Percentiles rank a stretch among this genome's conserved stretches.
These are phyloP conservation scores for Phrixothrix hirtus DNA, from an alignment of 2,888 invertebrate genomes.

Conservation along the genomic window DNA sequence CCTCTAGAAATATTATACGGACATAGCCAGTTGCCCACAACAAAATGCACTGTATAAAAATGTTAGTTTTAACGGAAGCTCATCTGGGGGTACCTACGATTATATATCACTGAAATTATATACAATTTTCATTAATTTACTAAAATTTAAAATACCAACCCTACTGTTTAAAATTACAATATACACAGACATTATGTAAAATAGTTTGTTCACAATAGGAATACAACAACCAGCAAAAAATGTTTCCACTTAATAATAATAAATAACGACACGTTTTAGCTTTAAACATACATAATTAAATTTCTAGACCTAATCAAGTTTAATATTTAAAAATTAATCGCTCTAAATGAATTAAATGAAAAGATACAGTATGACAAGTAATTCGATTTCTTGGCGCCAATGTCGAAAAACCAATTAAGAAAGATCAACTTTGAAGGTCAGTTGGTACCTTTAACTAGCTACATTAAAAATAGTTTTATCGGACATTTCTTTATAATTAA, in stretches of 20 bases:
- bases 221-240: too few relatives aligned
- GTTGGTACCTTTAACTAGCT: not conserved
- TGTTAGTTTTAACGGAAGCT: conserved; percentile 18
- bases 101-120: too few relatives aligned
- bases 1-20: conserved; percentile 25
- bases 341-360: not conserved
- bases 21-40: conserved; percentile 17
- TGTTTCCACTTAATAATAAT: too few relatives aligned
- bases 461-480: too few relatives aligned
- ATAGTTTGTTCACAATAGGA: too few relatives aligned
- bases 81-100: too few relatives aligned
- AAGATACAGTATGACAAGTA: not conserved
- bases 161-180: not conserved
- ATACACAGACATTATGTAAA: too few relatives aligned
- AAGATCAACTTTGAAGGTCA: not conserved
- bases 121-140: too few relatives aligned
- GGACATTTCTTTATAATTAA: too few relatives aligned
- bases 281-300: not conserved
- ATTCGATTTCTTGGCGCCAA: not conserved
- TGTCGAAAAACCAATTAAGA: conserved; percentile 3
- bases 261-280: too few relatives aligned
- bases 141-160: too few relatives aligned
- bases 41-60: conserved; percentile 20
- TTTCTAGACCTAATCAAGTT: not conserved
- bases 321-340: not conserved